Evolutionary conservation across 2,797 vertebrate genomes (phyloP).

Genomic region (Darevskia nairensis): DNA sequence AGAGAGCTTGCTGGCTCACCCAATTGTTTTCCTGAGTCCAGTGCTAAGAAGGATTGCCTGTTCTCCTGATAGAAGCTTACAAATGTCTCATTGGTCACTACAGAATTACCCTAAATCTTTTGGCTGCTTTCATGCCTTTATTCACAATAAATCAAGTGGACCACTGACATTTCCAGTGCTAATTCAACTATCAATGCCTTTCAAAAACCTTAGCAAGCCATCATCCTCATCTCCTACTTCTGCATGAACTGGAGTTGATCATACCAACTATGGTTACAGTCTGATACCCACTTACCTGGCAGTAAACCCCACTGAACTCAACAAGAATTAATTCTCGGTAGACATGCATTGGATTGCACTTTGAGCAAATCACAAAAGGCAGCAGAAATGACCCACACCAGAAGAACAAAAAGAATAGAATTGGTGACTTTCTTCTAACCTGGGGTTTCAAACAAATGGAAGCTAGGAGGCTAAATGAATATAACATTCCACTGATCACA

Average conservation of each 20-base stretch:
- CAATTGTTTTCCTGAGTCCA: no score
- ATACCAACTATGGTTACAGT: no score
- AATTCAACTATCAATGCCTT: not conserved
- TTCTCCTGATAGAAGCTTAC: no score
- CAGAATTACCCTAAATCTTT: not conserved
- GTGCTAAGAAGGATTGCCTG: no score
- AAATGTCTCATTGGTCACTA: no score
- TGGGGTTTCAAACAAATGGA: not conserved
- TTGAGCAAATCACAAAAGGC: not conserved
- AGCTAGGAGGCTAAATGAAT: not conserved
- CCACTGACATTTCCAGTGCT: not conserved
- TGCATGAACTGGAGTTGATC: not conserved
- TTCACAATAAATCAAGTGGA: conserved; percentile 35
- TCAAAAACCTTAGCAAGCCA: not conserved
- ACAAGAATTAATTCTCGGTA: not conserved
- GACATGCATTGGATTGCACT: not conserved
- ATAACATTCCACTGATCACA: not conserved
- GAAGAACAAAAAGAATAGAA: not conserved
- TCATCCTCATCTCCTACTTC: not conserved
- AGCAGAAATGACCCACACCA: not conserved
- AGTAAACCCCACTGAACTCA: not conserved
- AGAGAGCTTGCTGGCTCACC: no score
- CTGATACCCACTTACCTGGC: not conserved
- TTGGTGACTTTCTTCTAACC: not conserved
- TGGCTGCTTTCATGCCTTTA: conserved; percentile 33